Evolutionary conservation across 2,113 vertebrate genomes (phyloP).

Genomic region (Fregetta grallaria): DNA sequence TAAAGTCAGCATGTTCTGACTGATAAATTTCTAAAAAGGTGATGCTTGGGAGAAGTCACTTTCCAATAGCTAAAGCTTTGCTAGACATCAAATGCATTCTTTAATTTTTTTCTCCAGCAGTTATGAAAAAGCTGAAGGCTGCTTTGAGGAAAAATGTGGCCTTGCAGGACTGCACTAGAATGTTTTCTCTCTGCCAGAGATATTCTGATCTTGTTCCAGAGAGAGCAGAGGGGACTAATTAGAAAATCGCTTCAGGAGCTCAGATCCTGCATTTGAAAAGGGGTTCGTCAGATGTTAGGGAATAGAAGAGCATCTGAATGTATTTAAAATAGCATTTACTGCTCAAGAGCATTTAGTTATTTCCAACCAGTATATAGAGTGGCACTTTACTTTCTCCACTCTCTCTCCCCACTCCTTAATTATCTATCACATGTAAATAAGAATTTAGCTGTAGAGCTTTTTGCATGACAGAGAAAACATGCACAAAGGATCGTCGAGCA

Average conservation of each 20-base stretch:
- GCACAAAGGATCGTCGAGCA: neutral
- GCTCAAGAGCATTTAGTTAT: neutral
- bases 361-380: neutral
- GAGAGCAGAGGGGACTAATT: constrained; percentile 20
- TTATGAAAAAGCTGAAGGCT: neutral
- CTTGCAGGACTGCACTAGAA: constrained; percentile 11
- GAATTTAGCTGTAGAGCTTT: neutral
- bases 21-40: neutral
- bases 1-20: constrained; percentile 16
- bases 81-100: constrained; percentile 43
- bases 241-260: constrained; percentile 48
- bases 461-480: neutral
- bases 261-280: constrained; percentile 13
- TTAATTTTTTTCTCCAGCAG: constrained; percentile 18
- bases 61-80: neutral
- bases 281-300: neutral
- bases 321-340: neutral
- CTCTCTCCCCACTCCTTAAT: neutral
- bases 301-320: neutral
- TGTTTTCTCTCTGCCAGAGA: neutral
- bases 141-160: constrained; percentile 4
- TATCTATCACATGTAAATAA: neutral
- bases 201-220: constrained; percentile 47
- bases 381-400: neutral
- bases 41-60: neutral